Conservation (phyloP, 2,888 invertebrate species). For the Cinara cedri region DNA sequence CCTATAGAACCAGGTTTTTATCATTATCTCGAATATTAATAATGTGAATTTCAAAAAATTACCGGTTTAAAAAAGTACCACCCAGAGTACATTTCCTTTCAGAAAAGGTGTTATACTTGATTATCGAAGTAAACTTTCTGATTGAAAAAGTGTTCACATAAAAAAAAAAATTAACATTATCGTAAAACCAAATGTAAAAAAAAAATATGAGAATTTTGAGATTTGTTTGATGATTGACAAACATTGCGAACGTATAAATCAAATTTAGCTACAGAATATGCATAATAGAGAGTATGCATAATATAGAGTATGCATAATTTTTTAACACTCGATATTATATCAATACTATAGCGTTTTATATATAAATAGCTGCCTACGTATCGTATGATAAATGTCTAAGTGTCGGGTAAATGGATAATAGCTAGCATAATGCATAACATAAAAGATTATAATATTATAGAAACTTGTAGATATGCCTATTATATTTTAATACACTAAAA, state of each 20-base stretch:
- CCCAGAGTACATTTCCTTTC: too few relatives aligned
- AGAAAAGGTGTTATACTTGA: too few relatives aligned
- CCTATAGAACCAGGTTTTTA: too few relatives aligned
- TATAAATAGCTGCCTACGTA: neutral
- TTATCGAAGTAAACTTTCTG: too few relatives aligned
- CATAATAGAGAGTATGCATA: too few relatives aligned
- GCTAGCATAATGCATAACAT: neutral
- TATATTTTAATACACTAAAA: neutral
- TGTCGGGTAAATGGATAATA: constrained; percentile 16
- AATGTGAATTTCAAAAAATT: too few relatives aligned
- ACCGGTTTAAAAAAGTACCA: too few relatives aligned
- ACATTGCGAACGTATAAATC: constrained; percentile 29
- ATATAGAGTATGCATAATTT: constrained; percentile 25
- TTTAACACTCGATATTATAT: constrained; percentile 23
- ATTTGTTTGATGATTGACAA: constrained; percentile 36
- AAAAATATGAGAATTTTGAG: neutral
- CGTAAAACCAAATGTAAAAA: too few relatives aligned
- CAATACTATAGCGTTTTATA: constrained; percentile 12
- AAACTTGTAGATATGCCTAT: neutral
- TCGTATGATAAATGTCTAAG: constrained; percentile 26
- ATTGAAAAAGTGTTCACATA: too few relatives aligned
- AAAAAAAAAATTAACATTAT: too few relatives aligned
- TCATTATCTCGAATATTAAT: too few relatives aligned
- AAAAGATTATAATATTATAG: neutral
- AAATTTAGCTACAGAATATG: constrained; percentile 2